Conservation (phyloP, 2,888 invertebrate species). For the Caenorhabditis plicata region DNA sequence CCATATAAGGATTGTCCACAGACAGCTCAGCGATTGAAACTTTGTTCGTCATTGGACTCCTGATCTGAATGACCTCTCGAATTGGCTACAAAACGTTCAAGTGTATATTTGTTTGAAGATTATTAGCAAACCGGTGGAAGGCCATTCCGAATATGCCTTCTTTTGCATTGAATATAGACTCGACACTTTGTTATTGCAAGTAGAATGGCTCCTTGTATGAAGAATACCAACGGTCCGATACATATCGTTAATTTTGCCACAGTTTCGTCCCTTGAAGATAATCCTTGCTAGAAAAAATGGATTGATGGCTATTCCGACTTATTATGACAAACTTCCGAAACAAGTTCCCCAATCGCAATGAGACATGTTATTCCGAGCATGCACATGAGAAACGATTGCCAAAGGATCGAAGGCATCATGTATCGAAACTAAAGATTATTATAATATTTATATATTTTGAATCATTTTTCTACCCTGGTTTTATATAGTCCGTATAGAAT, state of each 20-base stretch:
- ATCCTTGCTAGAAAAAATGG: constrained; percentile 7
- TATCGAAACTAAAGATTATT: constrained; percentile 11
- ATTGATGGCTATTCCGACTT: background rate
- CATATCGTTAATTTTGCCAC: constrained; percentile 23
- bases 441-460: background rate
- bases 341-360: constrained; percentile 32
- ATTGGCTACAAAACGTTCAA: background rate
- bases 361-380: constrained; percentile 26
- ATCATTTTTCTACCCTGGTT: constrained; percentile 12
- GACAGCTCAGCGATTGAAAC: constrained; percentile 28
- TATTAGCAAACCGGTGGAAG: constrained; percentile 27
- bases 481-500: constrained; percentile 25
- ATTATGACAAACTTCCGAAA: constrained; percentile 16
- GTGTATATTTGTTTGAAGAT: background rate
- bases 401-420: constrained; percentile 29
- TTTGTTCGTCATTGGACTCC: constrained; percentile 15
- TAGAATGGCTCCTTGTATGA: constrained; percentile 13
- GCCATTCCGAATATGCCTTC: constrained; percentile 30
- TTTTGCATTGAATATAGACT: constrained; percentile 23
- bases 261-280: constrained; percentile 12
- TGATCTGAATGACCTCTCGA: too few species aligned
- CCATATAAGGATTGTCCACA: too few species aligned
- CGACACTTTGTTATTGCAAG: constrained; percentile 15
- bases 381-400: constrained; percentile 30
- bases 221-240: constrained; percentile 20